A percentile compares a stretch with the other conserved stretches of the same genome.
Evolutionary conservation across 2,888 invertebrate species (phyloP).

Genomic region (Epinotia ramella): DNA sequence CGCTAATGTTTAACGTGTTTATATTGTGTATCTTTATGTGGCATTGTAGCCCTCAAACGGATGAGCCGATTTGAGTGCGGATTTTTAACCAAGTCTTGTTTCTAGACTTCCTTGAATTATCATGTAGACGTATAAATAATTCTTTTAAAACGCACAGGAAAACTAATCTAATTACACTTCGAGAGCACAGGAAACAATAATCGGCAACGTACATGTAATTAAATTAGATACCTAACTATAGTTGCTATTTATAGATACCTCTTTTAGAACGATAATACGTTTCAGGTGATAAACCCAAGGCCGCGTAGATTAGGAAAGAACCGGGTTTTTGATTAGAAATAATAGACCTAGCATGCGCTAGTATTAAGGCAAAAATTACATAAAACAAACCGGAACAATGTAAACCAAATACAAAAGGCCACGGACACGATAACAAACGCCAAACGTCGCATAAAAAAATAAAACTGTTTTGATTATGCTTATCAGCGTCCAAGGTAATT

Average conservation of each 20-base stretch:
- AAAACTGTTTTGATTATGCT: slow-evolving; percentile 37
- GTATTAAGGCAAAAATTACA: no score
- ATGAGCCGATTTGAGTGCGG: no score
- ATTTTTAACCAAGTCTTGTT: no score
- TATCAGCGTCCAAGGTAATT: slow-evolving; percentile 43
- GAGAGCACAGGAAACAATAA: slow-evolving; percentile 18
- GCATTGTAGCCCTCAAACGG: no score
- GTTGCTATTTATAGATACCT: slow-evolving; percentile 7
- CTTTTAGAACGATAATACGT: slow-evolving; percentile 2
- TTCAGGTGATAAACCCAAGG: slow-evolving; percentile 26
- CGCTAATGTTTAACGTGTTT: no score
- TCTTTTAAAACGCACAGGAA: slow-evolving; percentile 1
- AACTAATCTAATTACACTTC: slow-evolving; percentile 16
- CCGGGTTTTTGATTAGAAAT: background rate
- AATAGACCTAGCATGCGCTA: background rate
- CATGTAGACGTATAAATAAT: background rate
- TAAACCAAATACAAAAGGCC: background rate
- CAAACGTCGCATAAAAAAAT: slow-evolving; percentile 10
- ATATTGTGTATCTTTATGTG: no score
- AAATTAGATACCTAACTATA: background rate
- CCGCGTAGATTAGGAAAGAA: slow-evolving; percentile 3
- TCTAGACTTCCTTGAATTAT: background rate
- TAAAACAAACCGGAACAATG: background rate
- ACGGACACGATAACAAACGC: slow-evolving; percentile 18
- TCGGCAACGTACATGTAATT: slow-evolving; percentile 9